phyloP scores from a whole-genome alignment of 1,140 invertebrate genomes.

The Centruroides sculpturatus region DNA sequence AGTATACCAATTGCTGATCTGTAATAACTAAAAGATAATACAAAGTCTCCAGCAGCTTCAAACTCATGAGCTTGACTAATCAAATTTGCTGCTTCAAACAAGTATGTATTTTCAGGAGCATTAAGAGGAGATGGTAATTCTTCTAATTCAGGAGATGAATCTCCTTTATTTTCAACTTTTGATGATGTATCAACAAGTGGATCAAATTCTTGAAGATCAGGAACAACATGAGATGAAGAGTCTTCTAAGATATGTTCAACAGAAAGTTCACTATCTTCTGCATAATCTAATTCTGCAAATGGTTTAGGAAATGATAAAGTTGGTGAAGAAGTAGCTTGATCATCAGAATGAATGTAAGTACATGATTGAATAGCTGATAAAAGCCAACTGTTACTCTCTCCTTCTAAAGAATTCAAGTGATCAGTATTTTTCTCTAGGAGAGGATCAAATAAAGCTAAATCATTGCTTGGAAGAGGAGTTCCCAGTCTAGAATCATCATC shows the following conservation, averaged over 20 bases:
- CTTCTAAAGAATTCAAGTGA: not conserved
- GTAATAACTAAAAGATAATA: slow-evolving; percentile 41
- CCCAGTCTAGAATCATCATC: slow-evolving; percentile 26
- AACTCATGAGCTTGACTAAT: slow-evolving; percentile 27
- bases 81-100: slow-evolving; percentile 3
- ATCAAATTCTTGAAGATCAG: slow-evolving; percentile 6
- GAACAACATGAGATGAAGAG: not conserved
- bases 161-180: not conserved
- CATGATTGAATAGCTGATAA: slow-evolving; percentile 26
- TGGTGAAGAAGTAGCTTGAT: not conserved
- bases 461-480: slow-evolving; percentile 23
- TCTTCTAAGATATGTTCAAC: slow-evolving; percentile 25
- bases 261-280: not conserved
- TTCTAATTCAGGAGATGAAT: not conserved
- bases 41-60: slow-evolving; percentile 24
- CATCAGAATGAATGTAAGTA: slow-evolving; percentile 3
- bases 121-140: slow-evolving; percentile 6
- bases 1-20: slow-evolving; percentile 46
- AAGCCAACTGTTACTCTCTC: slow-evolving; percentile 26
- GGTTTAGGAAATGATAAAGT: slow-evolving; percentile 18
- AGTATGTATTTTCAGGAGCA: slow-evolving; percentile 3
- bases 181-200: not conserved
- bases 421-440: slow-evolving; percentile 26
- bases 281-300: slow-evolving; percentile 17
- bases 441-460: slow-evolving; percentile 26